phyloP scores from a whole-genome alignment of 1,140 invertebrate species.

The Patella vulgata region DNA sequence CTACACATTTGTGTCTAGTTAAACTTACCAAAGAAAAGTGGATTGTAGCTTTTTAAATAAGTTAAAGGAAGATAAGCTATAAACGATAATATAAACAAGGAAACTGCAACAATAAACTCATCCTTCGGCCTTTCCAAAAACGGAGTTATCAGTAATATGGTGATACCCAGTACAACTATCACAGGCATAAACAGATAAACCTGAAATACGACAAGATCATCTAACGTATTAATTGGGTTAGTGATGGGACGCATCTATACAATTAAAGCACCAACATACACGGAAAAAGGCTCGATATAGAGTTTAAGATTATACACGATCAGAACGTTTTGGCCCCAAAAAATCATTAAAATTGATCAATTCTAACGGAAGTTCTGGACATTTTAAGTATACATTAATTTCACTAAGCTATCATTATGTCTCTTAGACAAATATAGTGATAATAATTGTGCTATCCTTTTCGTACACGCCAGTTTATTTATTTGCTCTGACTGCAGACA shows the following conservation, averaged over 20 bases:
- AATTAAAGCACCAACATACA: too few species aligned
- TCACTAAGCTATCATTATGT: too few species aligned
- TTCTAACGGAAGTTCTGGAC: background rate
- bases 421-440: too few species aligned
- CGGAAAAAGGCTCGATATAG: background rate
- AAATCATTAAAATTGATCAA: background rate
- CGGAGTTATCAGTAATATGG: slow-evolving; percentile 32
- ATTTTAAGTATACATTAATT: background rate
- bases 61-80: slow-evolving; percentile 34
- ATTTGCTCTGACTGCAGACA: background rate
- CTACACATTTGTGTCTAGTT: background rate
- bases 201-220: slow-evolving; percentile 18
- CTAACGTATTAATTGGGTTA: too few species aligned
- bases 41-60: slow-evolving; percentile 27
- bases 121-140: slow-evolving; percentile 26
- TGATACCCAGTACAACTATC: slow-evolving; percentile 30
- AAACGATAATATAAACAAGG: slow-evolving; percentile 28
- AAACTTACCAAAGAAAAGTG: slow-evolving; percentile 24
- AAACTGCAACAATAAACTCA: slow-evolving; percentile 35
- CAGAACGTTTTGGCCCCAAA: background rate
- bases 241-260: too few species aligned
- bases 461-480: too few species aligned
- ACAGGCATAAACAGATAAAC: slow-evolving; percentile 41
- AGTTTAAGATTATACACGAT: background rate
- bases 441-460: too few species aligned